phyloP scores from a whole-genome alignment of 2,113 vertebrate species.

The Corythornis cristatus region DNA sequence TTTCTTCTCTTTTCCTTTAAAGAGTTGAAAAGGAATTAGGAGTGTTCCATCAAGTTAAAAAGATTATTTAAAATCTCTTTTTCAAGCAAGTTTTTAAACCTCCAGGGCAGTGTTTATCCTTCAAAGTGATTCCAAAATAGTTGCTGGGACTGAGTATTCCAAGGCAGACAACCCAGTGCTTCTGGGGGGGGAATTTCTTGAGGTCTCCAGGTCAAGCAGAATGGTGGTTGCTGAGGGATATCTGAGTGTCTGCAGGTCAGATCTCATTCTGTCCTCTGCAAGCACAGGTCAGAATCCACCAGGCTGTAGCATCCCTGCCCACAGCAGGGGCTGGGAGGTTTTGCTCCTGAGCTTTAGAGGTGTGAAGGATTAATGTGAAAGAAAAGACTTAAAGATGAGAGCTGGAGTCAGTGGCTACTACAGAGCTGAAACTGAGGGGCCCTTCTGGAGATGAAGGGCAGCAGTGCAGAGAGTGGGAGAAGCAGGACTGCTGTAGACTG shows the following conservation, averaged over 20 bases:
- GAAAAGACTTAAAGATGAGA: neutral
- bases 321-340: neutral
- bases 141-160: neutral
- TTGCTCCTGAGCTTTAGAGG: neutral
- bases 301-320: rapidly evolving
- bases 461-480: neutral
- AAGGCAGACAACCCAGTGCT: neutral
- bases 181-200: neutral
- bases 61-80: neutral
- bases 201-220: neutral
- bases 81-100: neutral
- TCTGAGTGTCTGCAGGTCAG: neutral
- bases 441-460: neutral
- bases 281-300: neutral
- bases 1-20: neutral
- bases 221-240: neutral
- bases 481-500: neutral
- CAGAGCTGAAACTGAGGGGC: neutral
- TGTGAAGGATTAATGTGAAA: neutral
- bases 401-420: neutral
- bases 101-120: neutral
- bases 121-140: neutral
- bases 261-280: neutral
- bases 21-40: neutral
- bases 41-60: neutral